Conservation (phyloP, 2,113 vertebrate species). For the Pseudois nayaur region DNA sequence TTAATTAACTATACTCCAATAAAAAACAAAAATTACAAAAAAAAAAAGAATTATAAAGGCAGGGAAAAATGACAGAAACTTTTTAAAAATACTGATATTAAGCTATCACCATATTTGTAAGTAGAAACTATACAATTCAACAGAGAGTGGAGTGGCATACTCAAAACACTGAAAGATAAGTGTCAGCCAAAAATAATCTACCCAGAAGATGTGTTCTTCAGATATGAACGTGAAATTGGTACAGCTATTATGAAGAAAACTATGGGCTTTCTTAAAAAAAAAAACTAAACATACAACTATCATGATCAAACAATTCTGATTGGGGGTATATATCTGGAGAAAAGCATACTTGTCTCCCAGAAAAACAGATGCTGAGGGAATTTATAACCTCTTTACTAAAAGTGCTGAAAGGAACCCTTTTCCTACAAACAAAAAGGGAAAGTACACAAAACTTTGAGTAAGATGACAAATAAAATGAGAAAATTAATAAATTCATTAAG, state of each 20-base stretch:
- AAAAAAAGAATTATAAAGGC: neutral
- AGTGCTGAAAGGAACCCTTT: neutral
- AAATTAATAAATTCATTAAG: neutral
- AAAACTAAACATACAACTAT: too few relatives aligned
- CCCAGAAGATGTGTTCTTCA: neutral
- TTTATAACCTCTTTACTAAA: neutral
- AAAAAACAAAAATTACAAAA: too few relatives aligned
- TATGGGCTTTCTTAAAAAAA: too few relatives aligned
- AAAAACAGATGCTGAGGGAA: neutral
- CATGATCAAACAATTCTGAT: too few relatives aligned
- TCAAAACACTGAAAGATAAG: neutral
- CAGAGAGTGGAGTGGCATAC: neutral
- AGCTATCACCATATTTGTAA: neutral
- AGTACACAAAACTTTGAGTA: neutral
- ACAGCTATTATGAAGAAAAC: too few relatives aligned
- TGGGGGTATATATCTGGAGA: too few relatives aligned
- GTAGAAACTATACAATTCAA: neutral
- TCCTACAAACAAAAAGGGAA: neutral
- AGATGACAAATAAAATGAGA: neutral
- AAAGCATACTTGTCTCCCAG: neutral
- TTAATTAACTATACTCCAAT: too few relatives aligned
- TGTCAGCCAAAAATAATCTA: neutral
- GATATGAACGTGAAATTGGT: neutral
- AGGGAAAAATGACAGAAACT: neutral
- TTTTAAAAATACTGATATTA: neutral